Evolutionary conservation across 2,797 vertebrate species (phyloP), one percentile per base, ranked within the genome.

Genomic region (Pipistrellus pygmaeus): DNA sequence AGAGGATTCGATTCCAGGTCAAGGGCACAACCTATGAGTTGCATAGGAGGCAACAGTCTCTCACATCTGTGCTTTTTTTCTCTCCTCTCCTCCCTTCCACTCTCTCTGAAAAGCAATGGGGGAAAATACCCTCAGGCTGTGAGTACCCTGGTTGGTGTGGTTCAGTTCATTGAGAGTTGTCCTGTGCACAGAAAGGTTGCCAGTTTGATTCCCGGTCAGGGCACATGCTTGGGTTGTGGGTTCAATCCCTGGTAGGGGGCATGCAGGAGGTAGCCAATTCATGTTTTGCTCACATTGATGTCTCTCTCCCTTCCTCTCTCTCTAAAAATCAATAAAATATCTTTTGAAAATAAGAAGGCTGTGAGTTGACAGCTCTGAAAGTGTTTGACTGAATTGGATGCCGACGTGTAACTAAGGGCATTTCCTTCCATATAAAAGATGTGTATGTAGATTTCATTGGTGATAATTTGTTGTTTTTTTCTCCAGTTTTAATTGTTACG

Each of bases 401-500:
- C n/a, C 73, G 62, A 92, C 25, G 30, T 60, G 30, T 93, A 89
- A 69, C 55, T 88, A 85, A 94, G 51, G 55, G 30, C 27, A 71
- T 92, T 90, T 87, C 30, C 11, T 92, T 87, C 41, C 21, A 15
- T 84, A 9, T 88, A 68, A 89, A 76, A 94, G n/a, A 30, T 41
- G 14, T 91, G 25, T 66, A 57, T 57, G 18, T 80, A 75, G 8
- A 78, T 23, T 71, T 81, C 48, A 41, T 0, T 80, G 73, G 55
- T 85, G 25, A 48, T 88, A 30, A 84, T 85, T 83, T 78, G 11
- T 53, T 57, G 55, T 25, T 80, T 77, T 72, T 46, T 21, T 53
- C 25, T 35, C 35, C 41, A 60, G 17, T 60, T 96, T 96, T 83
- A 82, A 68, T 77, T 92, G 73, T 57, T 95, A 14, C 41, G 88